A percentile compares a stretch with the other conserved stretches of the same genome.
phyloP scores from a whole-genome alignment of 2,113 vertebrate genomes.

The Malurus melanocephalus region DNA sequence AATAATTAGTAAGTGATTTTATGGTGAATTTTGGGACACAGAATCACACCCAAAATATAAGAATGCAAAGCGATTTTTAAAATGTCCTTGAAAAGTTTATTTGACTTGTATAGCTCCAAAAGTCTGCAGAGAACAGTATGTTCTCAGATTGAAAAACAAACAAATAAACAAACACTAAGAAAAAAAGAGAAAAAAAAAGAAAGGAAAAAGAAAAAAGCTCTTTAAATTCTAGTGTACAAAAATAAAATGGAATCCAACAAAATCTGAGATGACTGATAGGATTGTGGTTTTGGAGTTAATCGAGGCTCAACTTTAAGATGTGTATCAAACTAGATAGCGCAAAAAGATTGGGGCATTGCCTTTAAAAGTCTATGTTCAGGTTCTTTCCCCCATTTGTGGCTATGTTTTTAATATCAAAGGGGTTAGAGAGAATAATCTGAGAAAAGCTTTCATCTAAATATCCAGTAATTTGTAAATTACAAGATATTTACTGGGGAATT shows the following conservation, averaged over 20 bases:
- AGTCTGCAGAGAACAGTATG: background rate
- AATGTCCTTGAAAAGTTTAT: background rate
- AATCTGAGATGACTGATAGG: background rate
- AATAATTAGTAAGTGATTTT: background rate
- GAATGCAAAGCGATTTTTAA: background rate
- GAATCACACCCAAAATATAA: background rate
- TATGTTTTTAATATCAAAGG: background rate
- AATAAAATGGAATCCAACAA: background rate
- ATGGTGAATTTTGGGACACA: background rate
- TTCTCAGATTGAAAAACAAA: background rate
- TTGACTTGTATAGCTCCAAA: background rate
- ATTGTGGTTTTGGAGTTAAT: background rate
- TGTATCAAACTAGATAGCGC: background rate
- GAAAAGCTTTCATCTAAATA: background rate
- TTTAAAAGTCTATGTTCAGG: background rate
- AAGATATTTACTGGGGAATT: background rate
- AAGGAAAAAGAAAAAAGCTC: rapidly evolving
- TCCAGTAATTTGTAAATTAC: background rate
- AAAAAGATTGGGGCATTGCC: background rate
- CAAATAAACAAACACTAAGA: no score
- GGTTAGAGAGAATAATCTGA: background rate
- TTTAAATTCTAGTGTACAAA: background rate
- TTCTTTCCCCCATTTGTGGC: background rate
- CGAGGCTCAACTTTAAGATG: background rate
- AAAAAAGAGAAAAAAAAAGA: rapidly evolving